A percentile compares a stretch with the other conserved stretches of the same genome.
Evolutionary conservation across 2,113 vertebrate species (phyloP).

Genomic region (Phalacrocorax carbo): DNA sequence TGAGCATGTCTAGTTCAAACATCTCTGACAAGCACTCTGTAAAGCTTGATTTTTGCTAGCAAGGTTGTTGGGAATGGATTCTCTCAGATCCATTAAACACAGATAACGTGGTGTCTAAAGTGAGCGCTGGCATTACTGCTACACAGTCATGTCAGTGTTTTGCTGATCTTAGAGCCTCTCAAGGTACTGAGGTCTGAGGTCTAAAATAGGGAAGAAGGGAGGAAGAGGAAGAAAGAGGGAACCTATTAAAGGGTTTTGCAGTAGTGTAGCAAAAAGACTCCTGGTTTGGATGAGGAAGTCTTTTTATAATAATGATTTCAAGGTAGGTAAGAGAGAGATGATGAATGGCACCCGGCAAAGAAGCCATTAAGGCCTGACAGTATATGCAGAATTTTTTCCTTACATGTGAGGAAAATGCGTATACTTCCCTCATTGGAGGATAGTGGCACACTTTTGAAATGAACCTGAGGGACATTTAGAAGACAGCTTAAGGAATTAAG

Average conservation of each 20-base stretch:
- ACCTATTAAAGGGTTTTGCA: not conserved
- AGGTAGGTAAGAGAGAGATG: not conserved
- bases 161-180: not conserved
- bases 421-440: not conserved
- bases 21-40: not conserved
- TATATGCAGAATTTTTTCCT: not conserved
- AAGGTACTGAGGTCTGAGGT: fast-evolving
- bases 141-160: fast-evolving
- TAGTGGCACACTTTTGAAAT: not conserved
- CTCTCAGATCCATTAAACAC: not conserved
- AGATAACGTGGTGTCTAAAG: not conserved
- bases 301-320: not conserved
- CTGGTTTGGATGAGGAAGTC: not conserved
- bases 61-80: not conserved
- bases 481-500: not conserved
- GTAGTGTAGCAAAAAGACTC: not conserved
- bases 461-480: not conserved
- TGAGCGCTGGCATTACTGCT: fast-evolving
- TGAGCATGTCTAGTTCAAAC: not conserved
- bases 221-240: not conserved
- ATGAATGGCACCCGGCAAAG: not conserved
- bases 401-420: fast-evolving
- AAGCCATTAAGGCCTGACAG: not conserved
- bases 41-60: not conserved
- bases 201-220: not conserved